phyloP scores from a whole-genome alignment of 2,888 invertebrate species.

The Malachius bipustulatus region DNA sequence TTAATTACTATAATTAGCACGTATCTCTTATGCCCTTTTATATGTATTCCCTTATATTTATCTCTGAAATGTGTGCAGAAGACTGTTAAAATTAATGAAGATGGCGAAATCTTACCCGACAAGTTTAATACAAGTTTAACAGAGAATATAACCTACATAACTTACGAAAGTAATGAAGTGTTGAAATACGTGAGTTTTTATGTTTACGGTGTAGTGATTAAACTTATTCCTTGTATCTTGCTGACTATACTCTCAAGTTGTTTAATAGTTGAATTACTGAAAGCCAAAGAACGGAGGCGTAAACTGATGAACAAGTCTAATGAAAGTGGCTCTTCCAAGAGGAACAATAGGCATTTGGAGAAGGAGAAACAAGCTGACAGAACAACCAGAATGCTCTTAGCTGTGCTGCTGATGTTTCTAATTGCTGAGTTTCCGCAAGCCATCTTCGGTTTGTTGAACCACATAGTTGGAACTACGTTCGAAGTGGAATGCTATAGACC shows the following conservation, averaged over 20 bases:
- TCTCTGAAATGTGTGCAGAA: constrained; percentile 57
- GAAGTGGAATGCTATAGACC: constrained; percentile 67
- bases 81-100: constrained; percentile 30
- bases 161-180: constrained; percentile 3
- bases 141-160: not conserved
- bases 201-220: constrained; percentile 85
- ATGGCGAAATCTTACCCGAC: constrained; percentile 32
- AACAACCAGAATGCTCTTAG: constrained; percentile 80
- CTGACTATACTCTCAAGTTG: constrained; percentile 70
- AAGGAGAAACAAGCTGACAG: constrained; percentile 61
- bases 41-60: constrained; percentile 74
- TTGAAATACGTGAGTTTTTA: constrained; percentile 61
- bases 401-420: constrained; percentile 72
- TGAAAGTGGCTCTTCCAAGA: constrained; percentile 27
- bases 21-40: constrained; percentile 68
- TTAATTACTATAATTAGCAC: constrained; percentile 63
- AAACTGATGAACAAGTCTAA: constrained; percentile 43
- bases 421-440: constrained; percentile 85
- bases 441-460: constrained; percentile 65
- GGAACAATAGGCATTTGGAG: constrained; percentile 29
- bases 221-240: constrained; percentile 79
- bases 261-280: constrained; percentile 63
- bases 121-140: constrained; percentile 10
- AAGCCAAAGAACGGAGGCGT: constrained; percentile 57
- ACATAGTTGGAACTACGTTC: constrained; percentile 61